These are phyloP conservation scores for Percina caprodes DNA, from an alignment of 2,113 vertebrate genomes.

Conservation along the genomic window DNA sequence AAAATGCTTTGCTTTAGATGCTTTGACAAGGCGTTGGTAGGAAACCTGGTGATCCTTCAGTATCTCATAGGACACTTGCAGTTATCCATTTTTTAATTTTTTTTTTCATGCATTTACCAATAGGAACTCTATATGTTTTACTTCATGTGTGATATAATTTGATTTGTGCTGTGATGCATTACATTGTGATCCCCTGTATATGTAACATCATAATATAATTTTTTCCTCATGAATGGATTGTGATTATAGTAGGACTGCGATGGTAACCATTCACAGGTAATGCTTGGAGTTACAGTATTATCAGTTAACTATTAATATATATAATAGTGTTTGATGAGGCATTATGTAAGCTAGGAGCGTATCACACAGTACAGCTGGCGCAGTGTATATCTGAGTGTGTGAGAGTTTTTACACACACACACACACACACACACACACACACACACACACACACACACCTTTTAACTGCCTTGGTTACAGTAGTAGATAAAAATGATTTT, in stretches of 20 bases:
- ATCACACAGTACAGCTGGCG: neutral
- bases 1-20: no score
- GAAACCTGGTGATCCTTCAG: no score
- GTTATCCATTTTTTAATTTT: no score
- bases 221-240: neutral
- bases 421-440: conserved; percentile 1
- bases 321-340: neutral
- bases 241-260: neutral
- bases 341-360: neutral
- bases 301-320: neutral
- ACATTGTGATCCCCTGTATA: neutral
- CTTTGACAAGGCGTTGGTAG: no score
- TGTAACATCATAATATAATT: neutral
- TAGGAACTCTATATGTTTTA: neutral
- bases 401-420: neutral
- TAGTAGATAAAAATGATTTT: neutral
- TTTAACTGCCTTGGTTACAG: neutral
- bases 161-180: neutral
- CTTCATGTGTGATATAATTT: neutral
- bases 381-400: neutral
- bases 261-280: neutral
- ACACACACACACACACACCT: no score
- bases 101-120: no score
- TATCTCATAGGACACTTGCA: no score
- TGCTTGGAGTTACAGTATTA: neutral